Conservation (phyloP, 2,888 invertebrate genomes). For the Esperia sulphurella region DNA sequence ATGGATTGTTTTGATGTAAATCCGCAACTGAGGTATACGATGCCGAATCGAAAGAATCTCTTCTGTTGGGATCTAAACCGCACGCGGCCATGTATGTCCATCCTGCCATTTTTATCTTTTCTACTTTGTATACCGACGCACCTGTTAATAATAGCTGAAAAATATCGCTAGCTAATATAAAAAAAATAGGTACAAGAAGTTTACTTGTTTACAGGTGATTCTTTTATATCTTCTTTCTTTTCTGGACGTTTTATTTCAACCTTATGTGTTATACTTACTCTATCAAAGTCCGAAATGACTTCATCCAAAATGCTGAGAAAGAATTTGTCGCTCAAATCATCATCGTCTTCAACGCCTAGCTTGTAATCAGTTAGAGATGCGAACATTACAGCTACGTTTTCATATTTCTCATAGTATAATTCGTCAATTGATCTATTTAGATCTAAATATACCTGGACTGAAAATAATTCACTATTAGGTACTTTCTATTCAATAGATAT, state of each 20-base stretch:
- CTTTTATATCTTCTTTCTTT: too few relatives aligned
- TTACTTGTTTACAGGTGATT: too few relatives aligned
- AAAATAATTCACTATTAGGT: conserved; percentile 26
- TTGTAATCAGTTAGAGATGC: conserved; percentile 93
- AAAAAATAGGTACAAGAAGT: too few relatives aligned
- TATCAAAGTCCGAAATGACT: conserved; percentile 96
- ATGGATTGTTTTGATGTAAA: conserved; percentile 48
- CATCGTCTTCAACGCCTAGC: conserved; percentile 81
- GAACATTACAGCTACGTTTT: conserved; percentile 96
- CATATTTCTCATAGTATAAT: conserved; percentile 92
- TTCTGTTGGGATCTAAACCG: conserved; percentile 88
- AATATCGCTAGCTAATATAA: not conserved
- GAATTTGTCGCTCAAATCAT: conserved; percentile 82
- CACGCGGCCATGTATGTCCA: conserved; percentile 99
- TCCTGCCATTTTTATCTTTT: conserved; percentile 98
- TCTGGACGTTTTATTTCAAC: too few relatives aligned
- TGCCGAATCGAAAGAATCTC: conserved; percentile 72
- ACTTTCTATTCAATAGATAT: not conserved
- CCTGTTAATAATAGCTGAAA: conserved; percentile 82
- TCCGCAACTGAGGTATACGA: conserved; percentile 31
- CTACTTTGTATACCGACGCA: conserved; percentile 84
- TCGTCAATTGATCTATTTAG: conserved; percentile 84
- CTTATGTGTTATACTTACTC: conserved; percentile 70
- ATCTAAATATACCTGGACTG: conserved; percentile 89
- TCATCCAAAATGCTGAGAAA: conserved; percentile 89